phyloP scores from a whole-genome alignment of 2,113 vertebrate genomes.

The Ictalurus furcatus region DNA sequence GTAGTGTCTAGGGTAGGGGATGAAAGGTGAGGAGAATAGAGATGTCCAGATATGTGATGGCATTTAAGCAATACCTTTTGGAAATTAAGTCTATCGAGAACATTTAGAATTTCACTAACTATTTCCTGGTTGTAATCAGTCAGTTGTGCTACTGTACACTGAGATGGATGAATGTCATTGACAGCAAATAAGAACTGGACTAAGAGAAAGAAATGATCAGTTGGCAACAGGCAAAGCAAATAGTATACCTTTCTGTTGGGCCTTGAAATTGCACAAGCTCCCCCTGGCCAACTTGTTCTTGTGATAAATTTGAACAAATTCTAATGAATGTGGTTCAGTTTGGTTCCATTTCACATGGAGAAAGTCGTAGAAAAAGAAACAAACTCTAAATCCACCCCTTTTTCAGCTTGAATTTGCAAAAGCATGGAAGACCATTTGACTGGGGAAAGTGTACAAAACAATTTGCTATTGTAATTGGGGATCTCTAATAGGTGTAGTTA shows the following conservation, averaged over 20 bases:
- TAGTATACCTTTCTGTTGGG: neutral
- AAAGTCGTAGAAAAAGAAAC: neutral
- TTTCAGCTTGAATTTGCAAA: neutral
- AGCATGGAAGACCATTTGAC: neutral
- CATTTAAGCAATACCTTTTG: slow-evolving; percentile 18
- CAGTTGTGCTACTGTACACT: neutral
- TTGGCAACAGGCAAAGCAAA: neutral
- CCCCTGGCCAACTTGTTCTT: neutral
- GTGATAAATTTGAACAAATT: neutral
- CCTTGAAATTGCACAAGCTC: neutral
- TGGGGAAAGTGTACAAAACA: neutral
- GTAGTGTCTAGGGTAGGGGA: slow-evolving; percentile 61
- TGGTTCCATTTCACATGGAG: neutral
- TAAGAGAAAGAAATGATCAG: neutral
- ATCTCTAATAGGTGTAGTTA: neutral
- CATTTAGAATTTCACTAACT: neutral
- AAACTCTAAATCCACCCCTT: neutral
- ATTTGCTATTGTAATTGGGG: neutral
- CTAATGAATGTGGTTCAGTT: neutral
- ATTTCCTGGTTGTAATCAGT: neutral
- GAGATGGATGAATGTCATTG: neutral
- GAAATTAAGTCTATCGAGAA: neutral
- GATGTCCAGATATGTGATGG: slow-evolving; percentile 51
- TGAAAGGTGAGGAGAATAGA: slow-evolving; percentile 56
- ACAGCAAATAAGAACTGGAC: neutral